Percentiles rank a stretch among this genome's conserved stretches.
These are phyloP conservation scores for Gobius niger DNA, from an alignment of 2,113 vertebrate species.

Conservation along the genomic window DNA sequence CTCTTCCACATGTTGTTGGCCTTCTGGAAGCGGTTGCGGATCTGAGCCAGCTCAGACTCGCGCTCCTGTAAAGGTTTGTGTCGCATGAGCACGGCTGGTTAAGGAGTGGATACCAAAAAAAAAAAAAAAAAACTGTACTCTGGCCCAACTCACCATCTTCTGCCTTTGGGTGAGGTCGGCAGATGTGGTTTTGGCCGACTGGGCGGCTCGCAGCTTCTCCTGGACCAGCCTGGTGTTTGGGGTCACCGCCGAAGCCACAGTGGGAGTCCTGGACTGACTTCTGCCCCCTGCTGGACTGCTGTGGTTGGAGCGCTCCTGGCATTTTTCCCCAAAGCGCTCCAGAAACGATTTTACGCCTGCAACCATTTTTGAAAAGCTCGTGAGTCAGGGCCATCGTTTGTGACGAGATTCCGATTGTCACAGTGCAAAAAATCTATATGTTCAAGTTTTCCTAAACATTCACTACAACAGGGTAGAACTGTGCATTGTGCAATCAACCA, in stretches of 20 bases:
- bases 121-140: not conserved
- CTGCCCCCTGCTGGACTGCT: constrained; percentile 64
- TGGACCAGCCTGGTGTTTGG: constrained; percentile 86
- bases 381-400: not conserved
- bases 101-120: too few species aligned
- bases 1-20: constrained; percentile 79
- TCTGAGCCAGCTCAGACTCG: constrained; percentile 86
- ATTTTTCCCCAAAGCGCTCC: constrained; percentile 90
- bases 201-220: constrained; percentile 82
- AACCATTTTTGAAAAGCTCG: not conserved
- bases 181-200: constrained; percentile 77
- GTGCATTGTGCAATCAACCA: too few species aligned
- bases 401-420: too few species aligned
- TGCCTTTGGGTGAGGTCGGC: constrained; percentile 83
- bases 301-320: constrained; percentile 76
- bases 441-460: too few species aligned
- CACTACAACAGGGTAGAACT: too few species aligned
- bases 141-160: constrained; percentile 80
- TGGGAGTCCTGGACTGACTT: constrained; percentile 60
- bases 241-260: constrained; percentile 72
- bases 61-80: constrained; percentile 80
- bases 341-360: constrained; percentile 88
- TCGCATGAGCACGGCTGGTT: too few species aligned
- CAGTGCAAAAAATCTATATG: too few species aligned
- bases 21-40: constrained; percentile 86